Conservation (phyloP, 2,888 invertebrate species). For the Lydus trimaculatus region DNA sequence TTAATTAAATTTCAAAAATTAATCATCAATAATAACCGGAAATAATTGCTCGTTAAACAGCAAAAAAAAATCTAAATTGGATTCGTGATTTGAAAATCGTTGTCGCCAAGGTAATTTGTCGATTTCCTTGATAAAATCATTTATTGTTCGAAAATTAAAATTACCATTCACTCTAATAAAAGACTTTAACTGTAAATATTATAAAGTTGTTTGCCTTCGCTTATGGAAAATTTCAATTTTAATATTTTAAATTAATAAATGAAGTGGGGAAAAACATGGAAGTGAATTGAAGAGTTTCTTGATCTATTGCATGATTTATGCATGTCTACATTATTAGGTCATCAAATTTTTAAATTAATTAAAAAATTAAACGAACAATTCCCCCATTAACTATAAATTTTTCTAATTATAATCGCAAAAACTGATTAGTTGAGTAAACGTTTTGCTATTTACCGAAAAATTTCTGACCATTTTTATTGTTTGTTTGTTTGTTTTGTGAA, state of each 20-base stretch:
- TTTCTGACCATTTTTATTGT: neutral
- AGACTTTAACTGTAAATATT: neutral
- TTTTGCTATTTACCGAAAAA: neutral
- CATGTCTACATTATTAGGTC: neutral
- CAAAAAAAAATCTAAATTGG: too few relatives aligned
- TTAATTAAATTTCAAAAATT: neutral
- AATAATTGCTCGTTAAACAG: too few relatives aligned
- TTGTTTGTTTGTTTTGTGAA: neutral
- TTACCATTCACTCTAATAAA: neutral
- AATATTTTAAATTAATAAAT: neutral
- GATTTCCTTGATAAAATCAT: neutral
- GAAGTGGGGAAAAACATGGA: neutral
- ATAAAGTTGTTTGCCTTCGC: constrained; percentile 1
- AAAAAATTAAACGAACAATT: neutral
- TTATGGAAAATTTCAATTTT: constrained; percentile 1
- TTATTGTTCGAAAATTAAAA: neutral
- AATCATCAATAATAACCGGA: neutral
- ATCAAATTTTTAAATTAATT: neutral
- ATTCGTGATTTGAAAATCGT: neutral
- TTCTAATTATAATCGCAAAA: too few relatives aligned
- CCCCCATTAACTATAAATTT: neutral
- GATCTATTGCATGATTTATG: neutral
- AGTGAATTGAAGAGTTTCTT: neutral
- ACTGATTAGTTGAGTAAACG: too few relatives aligned
- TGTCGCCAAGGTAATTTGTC: neutral